Base-by-base conservation (phyloP, 2,888 invertebrate genomes). In the Heliconius ismenius region DNA sequence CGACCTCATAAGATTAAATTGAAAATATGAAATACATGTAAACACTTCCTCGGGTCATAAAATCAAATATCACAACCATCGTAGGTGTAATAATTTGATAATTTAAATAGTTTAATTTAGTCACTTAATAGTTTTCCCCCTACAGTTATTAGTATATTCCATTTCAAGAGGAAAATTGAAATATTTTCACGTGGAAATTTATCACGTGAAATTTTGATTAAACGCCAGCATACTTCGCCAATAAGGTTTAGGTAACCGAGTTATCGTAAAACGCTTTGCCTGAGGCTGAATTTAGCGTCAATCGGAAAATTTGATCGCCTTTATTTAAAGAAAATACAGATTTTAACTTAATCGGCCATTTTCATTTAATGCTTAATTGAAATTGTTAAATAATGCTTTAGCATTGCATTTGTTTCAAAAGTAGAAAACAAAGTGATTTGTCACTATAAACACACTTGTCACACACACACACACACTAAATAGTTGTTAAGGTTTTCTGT, bases 181-280 rank as follows among this genome's bases (percentile, higher is more conserved):
- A 67, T 67, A 67, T 67, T 67, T 67, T 24, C 67, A 24, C 67
- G 39, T 67, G 36, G 39, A 67, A 43, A 67, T 65, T 39, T 65
- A 43, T 39, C 24, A 67, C 67, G 39, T 39, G 67, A 67, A 65
- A 67, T 67, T 67, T 67, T 67, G 67, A 67, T 67, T 67, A 67
- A 67, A 67, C 67, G 67, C 67, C 39, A 24, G 67, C 67, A 67
- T 67, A 67, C 67, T 67, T 43, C 24, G 67, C 67, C 67, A 67
- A 67, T 67, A 67, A 67, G 67, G 67, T 67, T 67, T 67, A 24
- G 67, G 43, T 67, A 67, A 67, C 39, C 67, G 39, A 67, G 67
- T 67, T 67, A 43, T 67, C 67, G 67, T 67, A 67, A 43, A 67
- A 67, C 39, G 39, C 67, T 39, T 39, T 67, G 67, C 67, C 67